A percentile compares a stretch with the other conserved stretches of the same genome.
These are phyloP conservation scores for Conus ventricosus DNA, from an alignment of 1,140 invertebrate species.

Conservation along the genomic window DNA sequence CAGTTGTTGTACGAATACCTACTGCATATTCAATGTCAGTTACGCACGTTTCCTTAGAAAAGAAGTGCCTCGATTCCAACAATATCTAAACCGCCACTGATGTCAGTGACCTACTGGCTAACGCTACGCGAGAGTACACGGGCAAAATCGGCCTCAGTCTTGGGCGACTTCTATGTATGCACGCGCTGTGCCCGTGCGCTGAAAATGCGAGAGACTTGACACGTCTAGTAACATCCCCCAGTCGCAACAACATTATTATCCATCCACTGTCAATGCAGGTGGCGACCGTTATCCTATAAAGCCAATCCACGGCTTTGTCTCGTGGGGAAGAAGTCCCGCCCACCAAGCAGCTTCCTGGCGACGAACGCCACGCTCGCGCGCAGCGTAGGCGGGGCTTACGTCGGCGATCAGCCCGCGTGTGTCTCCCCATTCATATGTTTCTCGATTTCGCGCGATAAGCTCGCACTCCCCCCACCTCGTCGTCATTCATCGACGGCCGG, in stretches of 20 bases:
- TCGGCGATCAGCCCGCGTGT: neutral
- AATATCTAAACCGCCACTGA: too few relatives aligned
- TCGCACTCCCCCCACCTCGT: conserved; percentile 31
- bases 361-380: neutral
- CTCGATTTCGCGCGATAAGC: neutral
- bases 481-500: conserved; percentile 24
- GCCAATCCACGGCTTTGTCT: conserved; percentile 9
- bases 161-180: too few relatives aligned
- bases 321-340: neutral
- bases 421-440: conserved; percentile 4
- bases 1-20: too few relatives aligned
- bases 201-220: neutral
- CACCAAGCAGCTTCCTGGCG: neutral
- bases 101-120: too few relatives aligned
- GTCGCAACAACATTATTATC: neutral
- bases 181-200: too few relatives aligned
- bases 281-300: neutral
- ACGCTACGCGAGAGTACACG: too few relatives aligned
- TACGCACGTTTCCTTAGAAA: too few relatives aligned
- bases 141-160: too few relatives aligned
- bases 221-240: neutral
- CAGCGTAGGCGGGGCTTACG: neutral
- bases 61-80: too few relatives aligned
- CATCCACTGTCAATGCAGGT: neutral
- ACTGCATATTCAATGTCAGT: too few relatives aligned